Evolutionary conservation across 2,113 vertebrate species (phyloP).

Genomic region (Prunella fulvescens): DNA sequence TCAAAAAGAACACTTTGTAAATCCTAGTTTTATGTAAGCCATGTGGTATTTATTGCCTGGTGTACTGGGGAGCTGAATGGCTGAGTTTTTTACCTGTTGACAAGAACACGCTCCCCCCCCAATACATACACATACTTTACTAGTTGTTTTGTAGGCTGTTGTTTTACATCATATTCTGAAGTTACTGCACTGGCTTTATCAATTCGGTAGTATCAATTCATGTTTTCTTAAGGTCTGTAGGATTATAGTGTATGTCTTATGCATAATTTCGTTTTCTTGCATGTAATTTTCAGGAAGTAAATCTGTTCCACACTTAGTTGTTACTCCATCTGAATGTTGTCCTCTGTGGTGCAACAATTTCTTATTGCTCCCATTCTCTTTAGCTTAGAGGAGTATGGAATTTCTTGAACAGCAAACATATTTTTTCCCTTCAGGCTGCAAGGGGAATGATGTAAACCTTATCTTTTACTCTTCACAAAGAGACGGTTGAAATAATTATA

Average conservation of each 20-base stretch:
- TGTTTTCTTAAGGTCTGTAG: not conserved
- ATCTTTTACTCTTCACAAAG: not conserved
- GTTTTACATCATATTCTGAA: not conserved
- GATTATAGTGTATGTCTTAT: not conserved
- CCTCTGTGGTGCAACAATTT: not conserved
- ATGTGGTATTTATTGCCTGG: not conserved
- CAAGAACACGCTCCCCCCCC: accelerated
- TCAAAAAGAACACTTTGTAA: not conserved
- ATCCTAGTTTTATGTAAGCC: not conserved
- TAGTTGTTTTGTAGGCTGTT: not conserved
- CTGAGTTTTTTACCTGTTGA: not conserved
- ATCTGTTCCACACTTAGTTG: not conserved
- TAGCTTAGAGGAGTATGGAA: not conserved
- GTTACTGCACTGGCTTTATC: not conserved
- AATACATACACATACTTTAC: too few species aligned
- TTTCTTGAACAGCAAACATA: not conserved
- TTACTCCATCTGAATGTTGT: not conserved
- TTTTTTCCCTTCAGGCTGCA: not conserved
- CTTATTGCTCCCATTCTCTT: not conserved
- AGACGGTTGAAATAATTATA: not conserved
- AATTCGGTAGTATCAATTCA: not conserved
- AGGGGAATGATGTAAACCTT: not conserved
- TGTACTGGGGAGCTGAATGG: not conserved
- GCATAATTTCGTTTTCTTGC: not conserved
- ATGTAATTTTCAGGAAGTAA: not conserved